phyloP scores from a whole-genome alignment of 2,797 vertebrate species.

The Gadopsis marmoratus region DNA sequence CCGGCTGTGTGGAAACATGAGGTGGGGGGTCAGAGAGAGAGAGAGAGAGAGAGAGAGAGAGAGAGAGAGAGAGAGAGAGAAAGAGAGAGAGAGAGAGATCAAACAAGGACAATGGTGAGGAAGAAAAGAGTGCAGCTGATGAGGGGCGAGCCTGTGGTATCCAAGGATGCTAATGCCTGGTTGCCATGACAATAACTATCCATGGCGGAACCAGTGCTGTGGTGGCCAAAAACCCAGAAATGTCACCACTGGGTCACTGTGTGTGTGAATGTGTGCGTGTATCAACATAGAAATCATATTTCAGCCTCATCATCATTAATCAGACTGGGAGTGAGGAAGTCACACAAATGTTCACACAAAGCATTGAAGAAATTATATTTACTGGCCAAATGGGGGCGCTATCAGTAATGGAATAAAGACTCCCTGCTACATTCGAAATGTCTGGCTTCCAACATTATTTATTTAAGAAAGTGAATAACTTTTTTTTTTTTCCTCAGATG shows the following conservation, averaged over 20 bases:
- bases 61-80: neutral
- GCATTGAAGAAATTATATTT: neutral
- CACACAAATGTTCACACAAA: neutral
- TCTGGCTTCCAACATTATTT: constrained; percentile 3
- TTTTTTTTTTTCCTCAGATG: neutral
- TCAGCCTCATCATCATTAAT: constrained; percentile 14
- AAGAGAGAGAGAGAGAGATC: neutral
- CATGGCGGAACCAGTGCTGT: constrained; percentile 18
- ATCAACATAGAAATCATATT: constrained; percentile 1
- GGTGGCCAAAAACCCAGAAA: constrained; percentile 31
- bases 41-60: neutral
- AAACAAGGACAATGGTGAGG: constrained; percentile 42
- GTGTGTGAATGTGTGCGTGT: neutral
- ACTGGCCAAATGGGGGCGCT: neutral
- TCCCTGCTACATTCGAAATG: neutral
- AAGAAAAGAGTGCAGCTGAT: constrained; percentile 44
- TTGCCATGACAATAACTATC: constrained; percentile 75
- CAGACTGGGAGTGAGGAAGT: neutral
- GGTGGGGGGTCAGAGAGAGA: constrained; percentile 15
- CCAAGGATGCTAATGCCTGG: constrained; percentile 69
- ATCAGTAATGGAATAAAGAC: neutral
- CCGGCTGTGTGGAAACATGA: constrained; percentile 8
- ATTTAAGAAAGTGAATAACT: constrained; percentile 1
- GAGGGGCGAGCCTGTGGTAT: constrained; percentile 42
- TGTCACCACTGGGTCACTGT: constrained; percentile 37